Conservation (phyloP, 2,797 vertebrate genomes). For the Mormyrus proboscirostris region DNA sequence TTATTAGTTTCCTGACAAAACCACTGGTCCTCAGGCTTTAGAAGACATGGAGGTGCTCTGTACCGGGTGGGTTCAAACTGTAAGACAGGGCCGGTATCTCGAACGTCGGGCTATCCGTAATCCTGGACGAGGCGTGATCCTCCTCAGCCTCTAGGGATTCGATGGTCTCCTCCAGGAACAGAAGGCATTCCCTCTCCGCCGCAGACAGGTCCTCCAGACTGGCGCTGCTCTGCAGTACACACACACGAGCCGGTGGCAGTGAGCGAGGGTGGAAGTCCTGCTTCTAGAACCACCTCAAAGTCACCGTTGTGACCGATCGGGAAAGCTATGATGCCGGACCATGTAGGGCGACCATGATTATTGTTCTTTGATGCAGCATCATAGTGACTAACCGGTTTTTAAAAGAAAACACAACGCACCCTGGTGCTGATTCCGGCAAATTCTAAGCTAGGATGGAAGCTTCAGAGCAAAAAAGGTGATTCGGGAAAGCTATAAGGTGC, state of each 20-base stretch:
- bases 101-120: slow-evolving; percentile 15
- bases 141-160: slow-evolving; percentile 79
- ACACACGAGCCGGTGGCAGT: neutral
- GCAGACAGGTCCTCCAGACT: slow-evolving; percentile 81
- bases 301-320: neutral
- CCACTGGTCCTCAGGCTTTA: neutral
- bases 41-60: neutral
- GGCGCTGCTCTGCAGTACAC: slow-evolving; percentile 66
- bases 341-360: neutral
- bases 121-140: slow-evolving; percentile 74
- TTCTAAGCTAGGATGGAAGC: neutral
- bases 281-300: neutral
- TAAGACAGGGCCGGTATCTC: slow-evolving; percentile 11
- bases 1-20: neutral
- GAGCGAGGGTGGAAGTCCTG: neutral
- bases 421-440: neutral
- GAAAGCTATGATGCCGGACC: neutral
- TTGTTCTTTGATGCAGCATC: neutral
- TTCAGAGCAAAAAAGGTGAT: neutral
- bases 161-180: slow-evolving; percentile 87
- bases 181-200: slow-evolving; percentile 83
- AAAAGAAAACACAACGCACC: neutral
- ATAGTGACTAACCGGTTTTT: neutral
- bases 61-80: neutral
- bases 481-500: neutral